Percentiles rank a stretch among this genome's conserved stretches.
Evolutionary conservation across 2,797 vertebrate genomes (phyloP).

Genomic region (Eleutherodactylus coqui): DNA sequence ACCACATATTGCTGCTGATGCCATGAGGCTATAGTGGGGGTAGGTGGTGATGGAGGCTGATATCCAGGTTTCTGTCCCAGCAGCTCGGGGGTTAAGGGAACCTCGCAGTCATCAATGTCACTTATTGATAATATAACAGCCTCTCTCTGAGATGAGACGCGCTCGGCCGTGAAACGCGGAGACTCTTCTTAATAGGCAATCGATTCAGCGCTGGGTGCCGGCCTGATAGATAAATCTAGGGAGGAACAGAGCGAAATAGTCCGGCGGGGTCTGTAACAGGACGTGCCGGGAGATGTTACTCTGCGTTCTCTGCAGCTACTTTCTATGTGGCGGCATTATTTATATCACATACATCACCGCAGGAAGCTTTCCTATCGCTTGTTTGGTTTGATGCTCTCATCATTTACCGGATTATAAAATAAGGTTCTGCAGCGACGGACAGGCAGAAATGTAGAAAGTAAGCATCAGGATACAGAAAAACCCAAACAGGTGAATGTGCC

Average conservation of each 20-base stretch:
- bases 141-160: neutral
- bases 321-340: no score
- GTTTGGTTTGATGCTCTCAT: no score
- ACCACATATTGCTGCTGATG: no score
- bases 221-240: neutral
- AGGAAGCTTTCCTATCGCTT: no score
- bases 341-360: neutral
- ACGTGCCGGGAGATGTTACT: neutral
- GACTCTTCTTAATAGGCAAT: neutral
- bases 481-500: neutral
- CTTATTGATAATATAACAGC: neutral
- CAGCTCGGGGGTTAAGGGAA: neutral
- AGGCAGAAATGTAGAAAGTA: neutral
- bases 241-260: neutral
- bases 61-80: neutral
- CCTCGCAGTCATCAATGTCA: neutral
- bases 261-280: neutral
- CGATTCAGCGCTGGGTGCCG: neutral
- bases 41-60: no score
- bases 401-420: no score
- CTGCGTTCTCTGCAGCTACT: neutral
- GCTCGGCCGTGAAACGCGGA: neutral
- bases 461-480: neutral
- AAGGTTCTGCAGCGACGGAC: no score
- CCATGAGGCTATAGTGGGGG: no score